Conservation (phyloP, 2,113 vertebrate genomes). For the Salvator merianae region DNA sequence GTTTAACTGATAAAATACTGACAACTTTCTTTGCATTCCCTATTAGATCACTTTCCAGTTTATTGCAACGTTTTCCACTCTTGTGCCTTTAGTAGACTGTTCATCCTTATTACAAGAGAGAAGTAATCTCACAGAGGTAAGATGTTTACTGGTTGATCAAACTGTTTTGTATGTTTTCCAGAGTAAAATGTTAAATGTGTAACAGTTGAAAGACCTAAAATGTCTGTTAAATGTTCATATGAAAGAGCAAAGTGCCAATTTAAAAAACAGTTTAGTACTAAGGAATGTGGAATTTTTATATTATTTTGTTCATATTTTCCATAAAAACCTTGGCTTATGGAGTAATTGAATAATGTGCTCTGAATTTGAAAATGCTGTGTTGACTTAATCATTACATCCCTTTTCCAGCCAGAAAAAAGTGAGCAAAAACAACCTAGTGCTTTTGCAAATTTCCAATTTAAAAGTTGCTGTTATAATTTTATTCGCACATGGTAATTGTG, state of each 20-base stretch:
- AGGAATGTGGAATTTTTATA: not conserved
- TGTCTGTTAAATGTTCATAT: not conserved
- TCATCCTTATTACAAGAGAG: slow-evolving; percentile 93
- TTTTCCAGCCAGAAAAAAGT: too few species aligned
- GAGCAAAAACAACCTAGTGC: too few species aligned
- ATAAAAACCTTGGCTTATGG: not conserved
- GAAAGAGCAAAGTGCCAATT: not conserved
- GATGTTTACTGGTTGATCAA: slow-evolving; percentile 11
- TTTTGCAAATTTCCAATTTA: too few species aligned
- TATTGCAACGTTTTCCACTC: slow-evolving; percentile 98
- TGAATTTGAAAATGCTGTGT: not conserved
- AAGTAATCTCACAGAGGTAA: slow-evolving; percentile 92
- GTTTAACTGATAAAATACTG: not conserved
- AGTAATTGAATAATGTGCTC: not conserved
- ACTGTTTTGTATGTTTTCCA: not conserved
- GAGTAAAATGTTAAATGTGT: not conserved
- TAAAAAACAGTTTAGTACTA: not conserved
- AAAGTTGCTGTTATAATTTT: too few species aligned
- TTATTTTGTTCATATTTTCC: not conserved
- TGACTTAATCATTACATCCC: too few species aligned
- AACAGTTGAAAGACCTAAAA: not conserved
- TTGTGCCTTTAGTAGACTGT: slow-evolving; percentile 99
- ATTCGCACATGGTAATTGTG: too few species aligned
- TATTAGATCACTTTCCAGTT: slow-evolving; percentile 98
- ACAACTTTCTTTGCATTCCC: slow-evolving; percentile 52